Conservation (phyloP, 1,140 invertebrate species). For the Sitobion miscanthi region DNA sequence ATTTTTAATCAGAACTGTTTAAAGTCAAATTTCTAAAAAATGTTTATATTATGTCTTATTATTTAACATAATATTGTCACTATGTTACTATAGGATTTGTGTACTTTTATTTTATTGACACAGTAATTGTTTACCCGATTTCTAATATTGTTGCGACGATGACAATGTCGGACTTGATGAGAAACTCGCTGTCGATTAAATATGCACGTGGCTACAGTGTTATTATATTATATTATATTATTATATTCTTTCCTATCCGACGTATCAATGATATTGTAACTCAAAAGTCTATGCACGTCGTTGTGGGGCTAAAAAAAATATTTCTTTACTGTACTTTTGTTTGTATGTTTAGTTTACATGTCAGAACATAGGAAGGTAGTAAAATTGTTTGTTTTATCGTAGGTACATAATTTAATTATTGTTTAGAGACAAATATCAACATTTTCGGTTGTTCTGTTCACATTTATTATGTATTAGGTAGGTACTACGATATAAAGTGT, state of each 20-base stretch:
- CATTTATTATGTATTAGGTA: not conserved
- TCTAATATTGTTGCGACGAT: not conserved
- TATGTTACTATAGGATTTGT: too few relatives aligned
- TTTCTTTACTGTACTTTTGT: not conserved
- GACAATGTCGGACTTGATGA: not conserved
- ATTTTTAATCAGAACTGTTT: too few relatives aligned
- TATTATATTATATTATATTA: not conserved
- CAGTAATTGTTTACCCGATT: too few relatives aligned
- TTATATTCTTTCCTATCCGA: not conserved
- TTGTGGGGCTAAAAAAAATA: not conserved
- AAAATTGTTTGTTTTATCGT: not conserved
- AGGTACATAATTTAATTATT: not conserved
- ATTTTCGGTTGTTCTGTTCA: not conserved
- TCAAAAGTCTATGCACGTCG: not conserved
- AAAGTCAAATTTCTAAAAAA: too few relatives aligned
- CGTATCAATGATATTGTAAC: not conserved
- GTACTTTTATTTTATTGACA: too few relatives aligned
- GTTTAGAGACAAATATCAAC: not conserved
- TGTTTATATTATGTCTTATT: too few relatives aligned
- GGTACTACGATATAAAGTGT: too few relatives aligned
- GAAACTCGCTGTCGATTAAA: not conserved
- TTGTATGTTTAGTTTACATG: not conserved
- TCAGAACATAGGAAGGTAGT: not conserved
- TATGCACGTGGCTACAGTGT: not conserved
- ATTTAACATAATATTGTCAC: too few relatives aligned